Conservation (phyloP, 2,888 invertebrate species). For the Phyllotreta striolata region DNA sequence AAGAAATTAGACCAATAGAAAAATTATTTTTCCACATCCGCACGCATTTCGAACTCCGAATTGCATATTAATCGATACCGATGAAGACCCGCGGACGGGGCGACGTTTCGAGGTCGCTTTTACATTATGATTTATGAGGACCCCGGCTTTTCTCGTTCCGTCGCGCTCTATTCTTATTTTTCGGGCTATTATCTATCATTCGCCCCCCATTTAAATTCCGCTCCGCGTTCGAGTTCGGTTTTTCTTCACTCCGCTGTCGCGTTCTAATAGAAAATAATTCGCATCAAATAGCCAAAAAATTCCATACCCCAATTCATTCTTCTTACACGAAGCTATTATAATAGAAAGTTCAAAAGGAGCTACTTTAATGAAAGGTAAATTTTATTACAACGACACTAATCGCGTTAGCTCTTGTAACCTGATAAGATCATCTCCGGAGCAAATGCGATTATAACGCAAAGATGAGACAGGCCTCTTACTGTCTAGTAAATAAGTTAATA, state of each 20-base stretch:
- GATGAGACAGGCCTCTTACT: no score
- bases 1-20: no score
- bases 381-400: constrained; percentile 24
- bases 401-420: constrained; percentile 26
- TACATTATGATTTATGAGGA: constrained; percentile 48
- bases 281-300: no score
- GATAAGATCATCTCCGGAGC: constrained; percentile 28
- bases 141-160: constrained; percentile 27
- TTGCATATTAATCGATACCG: constrained; percentile 56
- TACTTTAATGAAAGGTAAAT: constrained; percentile 23
- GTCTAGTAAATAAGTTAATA: no score
- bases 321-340: no score
- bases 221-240: constrained; percentile 21
- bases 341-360: no score
- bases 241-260: constrained; percentile 13
- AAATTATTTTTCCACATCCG: no score
- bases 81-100: constrained; percentile 50
- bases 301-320: no score
- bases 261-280: no score
- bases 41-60: constrained; percentile 42
- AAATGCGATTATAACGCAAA: no score
- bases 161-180: constrained; percentile 33
- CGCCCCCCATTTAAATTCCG: constrained; percentile 37
- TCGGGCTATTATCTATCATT: constrained; percentile 39
- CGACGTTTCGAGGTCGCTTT: constrained; percentile 50